These are phyloP conservation scores for Digitonthophagus gazella DNA, from an alignment of 2,888 invertebrate species.

Conservation along the genomic window DNA sequence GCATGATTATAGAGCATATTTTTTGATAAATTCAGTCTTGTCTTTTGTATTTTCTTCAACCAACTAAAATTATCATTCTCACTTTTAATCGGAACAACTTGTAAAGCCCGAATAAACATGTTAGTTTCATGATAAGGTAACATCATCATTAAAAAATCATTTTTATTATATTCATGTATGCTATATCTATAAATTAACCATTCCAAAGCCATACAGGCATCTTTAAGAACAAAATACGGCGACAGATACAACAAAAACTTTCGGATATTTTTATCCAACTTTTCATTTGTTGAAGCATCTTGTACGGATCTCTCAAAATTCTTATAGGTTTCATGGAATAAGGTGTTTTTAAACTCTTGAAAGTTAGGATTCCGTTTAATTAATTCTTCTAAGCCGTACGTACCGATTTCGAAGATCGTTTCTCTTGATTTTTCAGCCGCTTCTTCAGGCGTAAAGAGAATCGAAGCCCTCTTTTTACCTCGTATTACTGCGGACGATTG, in stretches of 20 bases:
- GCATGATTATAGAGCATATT: slow-evolving; percentile 71
- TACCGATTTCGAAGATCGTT: slow-evolving; percentile 82
- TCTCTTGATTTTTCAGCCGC: slow-evolving; percentile 84
- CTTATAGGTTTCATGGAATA: slow-evolving; percentile 76
- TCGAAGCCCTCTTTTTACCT: slow-evolving; percentile 72
- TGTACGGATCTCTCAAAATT: slow-evolving; percentile 81
- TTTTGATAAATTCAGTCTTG: slow-evolving; percentile 72
- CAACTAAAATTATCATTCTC: slow-evolving; percentile 70
- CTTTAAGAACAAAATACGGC: slow-evolving; percentile 83
- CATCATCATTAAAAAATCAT: slow-evolving; percentile 75
- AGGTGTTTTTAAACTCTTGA: slow-evolving; percentile 65
- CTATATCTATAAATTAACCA: slow-evolving; percentile 91
- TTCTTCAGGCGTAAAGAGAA: slow-evolving; percentile 87
- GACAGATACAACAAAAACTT: slow-evolving; percentile 79
- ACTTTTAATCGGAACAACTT: slow-evolving; percentile 67
- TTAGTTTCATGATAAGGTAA: slow-evolving; percentile 93
- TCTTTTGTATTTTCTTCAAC: slow-evolving; percentile 70
- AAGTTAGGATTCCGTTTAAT: slow-evolving; percentile 72
- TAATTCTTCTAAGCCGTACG: slow-evolving; percentile 82
- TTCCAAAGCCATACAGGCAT: slow-evolving; percentile 88
- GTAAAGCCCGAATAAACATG: slow-evolving; percentile 79
- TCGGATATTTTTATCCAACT: slow-evolving; percentile 71
- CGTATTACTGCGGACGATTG: slow-evolving; percentile 67
- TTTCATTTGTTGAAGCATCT: slow-evolving; percentile 68
- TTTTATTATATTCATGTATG: slow-evolving; percentile 84